Conservation (phyloP, 2,797 vertebrate species). For the Cryptoblepharus egeriae region DNA sequence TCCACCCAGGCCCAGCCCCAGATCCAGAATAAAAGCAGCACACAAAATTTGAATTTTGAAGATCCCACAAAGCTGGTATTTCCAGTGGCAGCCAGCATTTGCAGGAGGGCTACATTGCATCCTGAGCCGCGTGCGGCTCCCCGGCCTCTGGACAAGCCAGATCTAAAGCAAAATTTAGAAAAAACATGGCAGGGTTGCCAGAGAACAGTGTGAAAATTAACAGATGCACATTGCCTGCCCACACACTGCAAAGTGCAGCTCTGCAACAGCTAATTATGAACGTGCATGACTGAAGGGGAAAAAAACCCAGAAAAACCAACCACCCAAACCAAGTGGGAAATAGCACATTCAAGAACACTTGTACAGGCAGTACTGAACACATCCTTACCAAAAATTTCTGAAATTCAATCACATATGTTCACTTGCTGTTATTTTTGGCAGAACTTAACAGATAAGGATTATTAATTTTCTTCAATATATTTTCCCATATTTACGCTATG, state of each 20-base stretch:
- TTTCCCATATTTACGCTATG: neutral
- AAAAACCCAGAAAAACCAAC: neutral
- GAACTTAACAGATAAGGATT: neutral
- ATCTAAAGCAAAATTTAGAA: conserved; percentile 64
- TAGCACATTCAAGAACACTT: neutral
- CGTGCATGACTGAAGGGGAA: conserved; percentile 37
- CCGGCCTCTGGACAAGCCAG: no score
- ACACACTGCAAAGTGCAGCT: conserved; percentile 45
- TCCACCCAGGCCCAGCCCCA: no score
- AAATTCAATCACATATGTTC: neutral
- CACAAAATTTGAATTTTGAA: no score
- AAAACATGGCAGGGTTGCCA: conserved; percentile 37
- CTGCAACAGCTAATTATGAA: conserved; percentile 37
- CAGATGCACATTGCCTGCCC: conserved; percentile 55
- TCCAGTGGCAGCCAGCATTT: no score
- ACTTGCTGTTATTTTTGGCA: no score
- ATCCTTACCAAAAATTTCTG: conserved; percentile 14
- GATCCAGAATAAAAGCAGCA: no score
- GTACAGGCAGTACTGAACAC: conserved; percentile 24
- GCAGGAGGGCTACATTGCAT: no score
- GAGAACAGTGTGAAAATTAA: conserved; percentile 65
- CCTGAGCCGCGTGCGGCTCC: no score
- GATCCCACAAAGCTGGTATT: no score
- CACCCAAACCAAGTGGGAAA: neutral
- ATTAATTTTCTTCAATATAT: neutral